Conservation (phyloP, 1,140 invertebrate genomes). For the Diachasmimorpha longicaudata region DNA sequence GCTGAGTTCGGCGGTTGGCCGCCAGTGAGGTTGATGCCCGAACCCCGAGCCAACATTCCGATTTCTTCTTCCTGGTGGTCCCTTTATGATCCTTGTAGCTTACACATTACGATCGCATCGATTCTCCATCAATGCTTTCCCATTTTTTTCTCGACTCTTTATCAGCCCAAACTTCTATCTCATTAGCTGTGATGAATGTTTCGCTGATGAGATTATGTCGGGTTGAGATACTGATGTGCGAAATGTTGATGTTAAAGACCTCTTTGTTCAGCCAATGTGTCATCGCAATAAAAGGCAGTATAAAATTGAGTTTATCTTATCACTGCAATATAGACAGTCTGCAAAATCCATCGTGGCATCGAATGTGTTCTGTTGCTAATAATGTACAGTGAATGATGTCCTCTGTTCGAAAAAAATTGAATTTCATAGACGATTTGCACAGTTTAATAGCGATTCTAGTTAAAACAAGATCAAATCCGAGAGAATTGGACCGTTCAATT, state of each 20-base stretch:
- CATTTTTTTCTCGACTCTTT: not conserved
- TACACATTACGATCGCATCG: conserved; percentile 3
- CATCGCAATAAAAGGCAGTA: not conserved
- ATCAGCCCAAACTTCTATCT: not conserved
- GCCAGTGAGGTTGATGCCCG: conserved; percentile 48
- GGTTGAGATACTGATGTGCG: not conserved
- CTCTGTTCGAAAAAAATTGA: too few relatives aligned
- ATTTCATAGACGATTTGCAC: too few relatives aligned
- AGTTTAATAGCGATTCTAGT: too few relatives aligned
- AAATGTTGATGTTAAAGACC: not conserved
- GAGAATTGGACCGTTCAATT: too few relatives aligned
- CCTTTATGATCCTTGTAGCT: conserved; percentile 27
- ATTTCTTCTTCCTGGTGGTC: conserved; percentile 39
- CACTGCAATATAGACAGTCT: not conserved
- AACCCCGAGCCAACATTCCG: conserved; percentile 47
- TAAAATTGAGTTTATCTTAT: not conserved
- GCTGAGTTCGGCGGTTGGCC: conserved; percentile 13
- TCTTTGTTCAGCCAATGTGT: not conserved
- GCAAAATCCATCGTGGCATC: too few relatives aligned
- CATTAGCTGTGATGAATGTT: not conserved
- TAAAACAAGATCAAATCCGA: too few relatives aligned
- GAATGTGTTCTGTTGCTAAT: too few relatives aligned
- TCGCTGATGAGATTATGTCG: not conserved
- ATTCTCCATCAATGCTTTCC: not conserved
- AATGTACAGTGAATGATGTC: too few relatives aligned